Evolutionary conservation across 1,140 invertebrate species (phyloP).

Genomic region (Drosophila baimaii): DNA sequence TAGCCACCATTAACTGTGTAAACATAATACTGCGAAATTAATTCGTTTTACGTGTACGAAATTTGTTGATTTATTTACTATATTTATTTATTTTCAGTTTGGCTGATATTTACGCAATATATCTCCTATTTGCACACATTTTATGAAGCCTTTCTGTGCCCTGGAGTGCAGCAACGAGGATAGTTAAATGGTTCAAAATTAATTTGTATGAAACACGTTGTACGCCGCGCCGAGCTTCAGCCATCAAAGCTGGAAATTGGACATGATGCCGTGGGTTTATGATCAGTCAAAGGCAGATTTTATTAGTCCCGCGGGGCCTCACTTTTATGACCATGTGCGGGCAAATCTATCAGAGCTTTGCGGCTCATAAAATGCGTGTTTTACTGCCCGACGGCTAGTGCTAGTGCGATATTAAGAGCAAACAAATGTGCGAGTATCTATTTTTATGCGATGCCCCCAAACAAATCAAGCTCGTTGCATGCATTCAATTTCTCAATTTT

Average conservation of each 20-base stretch:
- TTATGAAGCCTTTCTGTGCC: not conserved
- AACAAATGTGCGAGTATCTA: constrained; percentile 45
- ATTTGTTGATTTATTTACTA: too few species aligned
- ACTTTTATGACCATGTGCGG: constrained; percentile 65
- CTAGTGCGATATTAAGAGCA: constrained; percentile 10
- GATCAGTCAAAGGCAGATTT: constrained; percentile 58
- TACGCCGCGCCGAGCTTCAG: constrained; percentile 4
- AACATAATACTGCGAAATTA: not conserved
- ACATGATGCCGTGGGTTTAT: constrained; percentile 47
- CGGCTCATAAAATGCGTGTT: constrained; percentile 61
- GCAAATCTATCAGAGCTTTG: constrained; percentile 74
- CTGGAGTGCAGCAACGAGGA: not conserved
- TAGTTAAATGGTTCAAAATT: constrained; percentile 37
- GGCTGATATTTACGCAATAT: too few species aligned
- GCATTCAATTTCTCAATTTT: constrained; percentile 69
- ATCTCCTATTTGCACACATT: not conserved
- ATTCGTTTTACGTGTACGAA: not conserved
- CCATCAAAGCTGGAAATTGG: constrained; percentile 18
- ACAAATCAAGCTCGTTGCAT: constrained; percentile 61
- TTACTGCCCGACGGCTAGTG: constrained; percentile 20
- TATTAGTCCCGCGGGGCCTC: constrained; percentile 50
- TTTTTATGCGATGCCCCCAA: constrained; percentile 22
- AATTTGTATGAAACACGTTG: constrained; percentile 41
- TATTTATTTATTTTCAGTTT: too few species aligned
- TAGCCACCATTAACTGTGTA: not conserved